Evolutionary conservation across 2,113 vertebrate genomes (phyloP), one percentile per base, ranked within the genome.

Genomic region (Hepsetus odoe): DNA sequence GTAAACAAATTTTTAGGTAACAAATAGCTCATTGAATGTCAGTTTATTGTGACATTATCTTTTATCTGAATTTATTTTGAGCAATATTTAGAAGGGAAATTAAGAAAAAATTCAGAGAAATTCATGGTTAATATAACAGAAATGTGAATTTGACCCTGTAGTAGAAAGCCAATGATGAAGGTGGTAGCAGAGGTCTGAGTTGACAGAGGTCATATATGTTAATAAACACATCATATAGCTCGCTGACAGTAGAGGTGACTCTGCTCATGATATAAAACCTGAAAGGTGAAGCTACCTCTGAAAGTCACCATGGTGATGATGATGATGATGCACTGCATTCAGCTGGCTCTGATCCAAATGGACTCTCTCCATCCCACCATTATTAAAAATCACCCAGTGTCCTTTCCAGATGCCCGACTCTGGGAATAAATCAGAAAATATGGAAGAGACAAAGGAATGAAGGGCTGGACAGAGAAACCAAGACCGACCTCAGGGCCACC

Each of bases 141-240:
- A 49, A 64, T 3, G 26, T 32, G 20, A 64, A 35, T 32, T 16
- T 74, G 16, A 32, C 11, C 70, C 67, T 30, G 28, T 16, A 59
- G 38, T 20, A 64, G 42, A 28, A n/a, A 33, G 28, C 26, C 35
- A 65, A 65, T n/a, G 56, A 49, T n/a, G 30, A 7, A 11, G 82
- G 86, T 86, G 86, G 81, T 86, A 73, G 77, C 77, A 70, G 86
- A 80, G 87, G 87, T 20, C 12, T 33, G 35, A 32, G 32, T 46
- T 73, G 70, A 28, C 46, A 76, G 0, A 18, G 44, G 26, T 22
- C 24, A 73, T 40, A 56, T 10, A 71, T 68, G 74, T 55, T 85
- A 53, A 79, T 78, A 49, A 59, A 55, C 68, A 79, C 46, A 82
- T 75, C 66, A 80, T 74, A 74, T 26, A 73, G 65, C 59, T 66